Evolutionary conservation across 1,140 invertebrate species (phyloP).

Genomic region (Drosophila biarmipes): DNA sequence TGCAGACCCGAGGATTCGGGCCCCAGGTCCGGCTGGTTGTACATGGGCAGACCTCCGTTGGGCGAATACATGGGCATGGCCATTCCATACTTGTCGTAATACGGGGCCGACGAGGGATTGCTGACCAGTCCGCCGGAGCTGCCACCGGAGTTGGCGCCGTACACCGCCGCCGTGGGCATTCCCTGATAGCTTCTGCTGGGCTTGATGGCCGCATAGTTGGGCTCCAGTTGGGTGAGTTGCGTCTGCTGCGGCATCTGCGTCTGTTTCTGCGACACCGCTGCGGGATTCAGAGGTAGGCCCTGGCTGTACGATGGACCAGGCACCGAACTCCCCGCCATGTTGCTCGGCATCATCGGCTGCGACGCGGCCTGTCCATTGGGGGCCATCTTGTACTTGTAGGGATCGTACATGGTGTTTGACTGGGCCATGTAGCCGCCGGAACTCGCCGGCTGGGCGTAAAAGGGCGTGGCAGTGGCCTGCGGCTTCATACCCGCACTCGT

Average conservation of each 20-base stretch:
- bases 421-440: constrained; percentile 36
- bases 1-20: constrained; percentile 20
- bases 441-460: constrained; percentile 60
- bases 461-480: constrained; percentile 75
- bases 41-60: constrained; percentile 46
- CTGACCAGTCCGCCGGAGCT: background rate
- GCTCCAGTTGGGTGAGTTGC: constrained; percentile 57
- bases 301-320: constrained; percentile 5
- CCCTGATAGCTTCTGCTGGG: constrained; percentile 65
- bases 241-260: constrained; percentile 31
- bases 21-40: constrained; percentile 47
- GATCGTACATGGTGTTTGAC: constrained; percentile 48
- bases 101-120: constrained; percentile 22
- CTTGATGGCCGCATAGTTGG: constrained; percentile 72
- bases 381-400: constrained; percentile 55
- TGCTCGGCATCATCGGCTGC: constrained; percentile 21
- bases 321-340: background rate
- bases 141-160: constrained; percentile 20
- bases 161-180: constrained; percentile 31
- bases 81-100: constrained; percentile 73
- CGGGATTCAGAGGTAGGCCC: constrained; percentile 11
- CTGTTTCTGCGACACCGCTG: constrained; percentile 15
- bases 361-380: constrained; percentile 11
- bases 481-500: constrained; percentile 48
- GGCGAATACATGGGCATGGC: constrained; percentile 63